A percentile compares a stretch with the other conserved stretches of the same genome.
These are phyloP conservation scores for Zalophus californianus DNA, from an alignment of 2,797 vertebrate species.

Conservation along the genomic window DNA sequence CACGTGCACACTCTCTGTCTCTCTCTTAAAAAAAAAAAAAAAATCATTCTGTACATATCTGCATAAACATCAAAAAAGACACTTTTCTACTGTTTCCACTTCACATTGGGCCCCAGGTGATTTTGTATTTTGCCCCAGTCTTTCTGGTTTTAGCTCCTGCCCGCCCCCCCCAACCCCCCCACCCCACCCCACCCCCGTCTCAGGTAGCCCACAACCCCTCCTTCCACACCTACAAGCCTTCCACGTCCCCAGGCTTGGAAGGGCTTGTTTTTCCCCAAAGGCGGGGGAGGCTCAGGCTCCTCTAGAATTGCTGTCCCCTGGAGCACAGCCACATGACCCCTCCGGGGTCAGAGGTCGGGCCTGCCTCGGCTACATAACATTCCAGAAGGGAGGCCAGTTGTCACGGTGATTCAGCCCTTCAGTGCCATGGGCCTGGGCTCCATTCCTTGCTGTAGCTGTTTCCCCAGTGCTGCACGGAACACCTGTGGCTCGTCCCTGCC, in stretches of 20 bases:
- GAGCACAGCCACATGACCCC: background rate
- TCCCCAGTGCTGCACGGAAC: fast-evolving
- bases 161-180: too few species aligned
- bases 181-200: fast-evolving
- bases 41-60: fast-evolving
- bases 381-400: background rate
- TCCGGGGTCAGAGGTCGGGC: background rate
- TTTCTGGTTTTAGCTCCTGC: background rate
- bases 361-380: fast-evolving
- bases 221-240: background rate
- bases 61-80: fast-evolving
- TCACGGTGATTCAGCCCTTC: fast-evolving
- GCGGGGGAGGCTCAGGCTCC: background rate
- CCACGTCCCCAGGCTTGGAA: fast-evolving
- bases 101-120: fast-evolving
- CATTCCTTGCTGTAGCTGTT: background rate
- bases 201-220: fast-evolving
- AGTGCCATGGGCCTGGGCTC: fast-evolving
- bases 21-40: background rate
- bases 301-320: fast-evolving
- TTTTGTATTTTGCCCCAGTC: fast-evolving
- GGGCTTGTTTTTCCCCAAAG: background rate
- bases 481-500: fast-evolving
- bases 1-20: fast-evolving
- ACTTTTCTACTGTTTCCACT: background rate